Base-by-base conservation (phyloP, 2,113 vertebrate genomes). In the Promerops cafer region DNA sequence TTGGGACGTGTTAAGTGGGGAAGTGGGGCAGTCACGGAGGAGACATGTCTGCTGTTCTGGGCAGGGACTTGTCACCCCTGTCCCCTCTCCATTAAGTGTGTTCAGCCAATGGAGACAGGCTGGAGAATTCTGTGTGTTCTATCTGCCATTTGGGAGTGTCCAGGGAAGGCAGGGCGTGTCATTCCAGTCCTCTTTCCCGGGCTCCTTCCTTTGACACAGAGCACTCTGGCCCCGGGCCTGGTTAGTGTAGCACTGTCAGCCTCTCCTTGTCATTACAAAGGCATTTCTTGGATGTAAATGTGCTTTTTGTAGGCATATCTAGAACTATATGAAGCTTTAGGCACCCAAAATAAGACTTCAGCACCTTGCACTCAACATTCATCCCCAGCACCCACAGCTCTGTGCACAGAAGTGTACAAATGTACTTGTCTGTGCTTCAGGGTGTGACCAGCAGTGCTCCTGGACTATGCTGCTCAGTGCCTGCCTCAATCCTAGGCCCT, bases 1-100 rank as follows among this genome's bases (percentile, higher is more conserved):
- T 85, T 56, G 44, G 83, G 50, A 13, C 1, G 9, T 78, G 44
- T 7, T 44, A 65, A 16, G 47, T 31, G 37, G 24, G 21, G 11
- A 50, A 20, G 16, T 63, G 56, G 21, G 12, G 18, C 17, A 52
- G 49, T 52, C 26, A 27, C 0, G 0, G 49, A 57, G 28, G 9
- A 81, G 44, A 47, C 1, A 1, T 2, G 2, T 28, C 31, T 52
- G 57, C 37, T 50, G 49, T 31, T 7, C 54, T 27, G 39, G 14
- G 45, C 13, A 52, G 37, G 33, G 35, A 11, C 26, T 64, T 53
- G 39, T 59, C 17, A 3, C 18, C 13, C 7, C 23, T 35, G 17
- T 35, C 26, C 13, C 8, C 27, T 27, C 8, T 76, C 16, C n/a
- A 16, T 30, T 23, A 27, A 49, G 39, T 9, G 27, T 33, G 10